A percentile compares a stretch with the other conserved stretches of the same genome.
These are phyloP conservation scores for Sphyrna mokarran DNA, from an alignment of 2,113 vertebrate species.

Conservation along the genomic window DNA sequence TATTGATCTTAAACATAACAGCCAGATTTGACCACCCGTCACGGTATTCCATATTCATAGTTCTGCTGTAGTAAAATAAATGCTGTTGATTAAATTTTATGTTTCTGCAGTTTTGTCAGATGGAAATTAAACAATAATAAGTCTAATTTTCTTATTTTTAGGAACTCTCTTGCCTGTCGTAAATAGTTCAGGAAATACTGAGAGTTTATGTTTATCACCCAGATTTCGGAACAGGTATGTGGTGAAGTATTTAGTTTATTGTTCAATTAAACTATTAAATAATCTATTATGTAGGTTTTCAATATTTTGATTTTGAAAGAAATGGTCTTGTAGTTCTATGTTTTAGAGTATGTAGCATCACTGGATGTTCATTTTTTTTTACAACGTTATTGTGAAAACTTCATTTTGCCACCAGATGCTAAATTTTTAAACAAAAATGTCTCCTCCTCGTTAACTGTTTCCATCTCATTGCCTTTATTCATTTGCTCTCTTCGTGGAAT, in stretches of 20 bases:
- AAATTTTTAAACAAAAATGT: background rate
- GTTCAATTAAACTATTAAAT: background rate
- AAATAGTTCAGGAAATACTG: slow-evolving; percentile 14
- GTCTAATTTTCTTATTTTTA: background rate
- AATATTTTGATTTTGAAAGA: background rate
- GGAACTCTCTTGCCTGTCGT: background rate
- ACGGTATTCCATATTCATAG: background rate
- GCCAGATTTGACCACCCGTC: background rate
- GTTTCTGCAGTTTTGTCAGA: background rate
- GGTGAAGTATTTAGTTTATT: background rate
- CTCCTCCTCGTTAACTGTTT: background rate
- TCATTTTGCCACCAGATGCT: background rate
- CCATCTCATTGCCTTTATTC: background rate
- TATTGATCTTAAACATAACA: too few relatives aligned
- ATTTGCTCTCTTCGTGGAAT: background rate
- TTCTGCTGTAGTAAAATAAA: background rate
- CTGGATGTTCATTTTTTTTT: background rate
- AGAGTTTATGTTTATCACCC: slow-evolving; percentile 24
- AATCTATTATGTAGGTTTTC: background rate
- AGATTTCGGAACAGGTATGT: slow-evolving; percentile 13
- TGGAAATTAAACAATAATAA: background rate
- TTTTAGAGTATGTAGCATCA: background rate
- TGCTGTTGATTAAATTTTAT: background rate
- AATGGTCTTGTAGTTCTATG: background rate
- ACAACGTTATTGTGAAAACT: background rate